Evolutionary conservation across 2,113 vertebrate species (phyloP).

Genomic region (Hystrix cristata): DNA sequence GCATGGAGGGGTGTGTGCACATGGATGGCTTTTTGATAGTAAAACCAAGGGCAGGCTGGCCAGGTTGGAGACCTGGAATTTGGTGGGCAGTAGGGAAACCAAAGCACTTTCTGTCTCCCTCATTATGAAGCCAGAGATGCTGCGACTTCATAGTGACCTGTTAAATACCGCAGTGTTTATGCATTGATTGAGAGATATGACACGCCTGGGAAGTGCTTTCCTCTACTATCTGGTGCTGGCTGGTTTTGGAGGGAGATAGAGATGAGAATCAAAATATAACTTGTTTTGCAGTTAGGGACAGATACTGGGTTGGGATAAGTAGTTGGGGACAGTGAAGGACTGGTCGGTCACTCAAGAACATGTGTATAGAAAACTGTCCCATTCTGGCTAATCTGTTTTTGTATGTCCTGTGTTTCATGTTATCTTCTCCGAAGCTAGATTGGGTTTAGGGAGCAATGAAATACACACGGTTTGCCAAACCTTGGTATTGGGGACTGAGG

Average conservation of each 20-base stretch:
- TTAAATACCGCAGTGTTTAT: conserved; percentile 39
- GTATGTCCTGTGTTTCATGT: neutral
- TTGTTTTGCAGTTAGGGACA: neutral
- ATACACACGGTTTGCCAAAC: neutral
- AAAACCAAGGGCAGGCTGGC: neutral
- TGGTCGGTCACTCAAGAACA: neutral
- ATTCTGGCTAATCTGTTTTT: neutral
- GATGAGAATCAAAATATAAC: neutral
- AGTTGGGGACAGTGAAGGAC: neutral
- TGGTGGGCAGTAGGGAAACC: neutral
- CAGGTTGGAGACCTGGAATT: neutral
- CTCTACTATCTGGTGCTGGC: neutral
- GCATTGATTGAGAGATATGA: neutral
- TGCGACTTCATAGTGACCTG: neutral
- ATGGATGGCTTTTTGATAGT: neutral
- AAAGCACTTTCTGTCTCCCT: neutral
- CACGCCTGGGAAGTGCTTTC: neutral
- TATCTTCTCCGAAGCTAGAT: neutral
- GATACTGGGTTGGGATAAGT: neutral
- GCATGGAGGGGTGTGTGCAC: neutral
- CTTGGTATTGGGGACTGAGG: neutral
- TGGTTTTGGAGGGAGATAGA: neutral
- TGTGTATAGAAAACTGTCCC: neutral
- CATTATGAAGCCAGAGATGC: neutral
- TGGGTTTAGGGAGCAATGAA: conserved; percentile 28